Percentiles rank a stretch among this genome's conserved stretches.
These are phyloP conservation scores for Avahi laniger DNA, from an alignment of 2,797 vertebrate genomes.

Conservation along the genomic window DNA sequence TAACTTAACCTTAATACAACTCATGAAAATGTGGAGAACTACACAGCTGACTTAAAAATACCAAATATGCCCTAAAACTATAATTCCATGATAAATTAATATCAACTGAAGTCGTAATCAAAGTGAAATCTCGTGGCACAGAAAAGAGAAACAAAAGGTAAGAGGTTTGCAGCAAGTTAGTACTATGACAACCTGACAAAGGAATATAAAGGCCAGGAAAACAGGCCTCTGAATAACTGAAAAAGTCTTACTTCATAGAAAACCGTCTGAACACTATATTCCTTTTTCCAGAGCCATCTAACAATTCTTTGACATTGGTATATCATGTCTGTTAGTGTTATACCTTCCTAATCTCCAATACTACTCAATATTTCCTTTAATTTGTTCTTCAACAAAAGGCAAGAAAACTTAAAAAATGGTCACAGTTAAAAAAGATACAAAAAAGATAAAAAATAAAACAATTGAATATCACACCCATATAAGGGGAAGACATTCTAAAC, in stretches of 20 bases:
- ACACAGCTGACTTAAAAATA: constrained; percentile 10
- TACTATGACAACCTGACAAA: background rate
- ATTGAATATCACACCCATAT: background rate
- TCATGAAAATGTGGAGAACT: background rate
- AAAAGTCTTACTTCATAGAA: background rate
- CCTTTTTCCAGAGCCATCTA: background rate
- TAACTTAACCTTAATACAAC: background rate
- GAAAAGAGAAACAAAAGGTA: background rate
- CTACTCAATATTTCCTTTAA: background rate
- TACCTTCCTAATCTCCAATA: background rate
- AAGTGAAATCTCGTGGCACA: background rate
- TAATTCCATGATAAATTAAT: background rate
- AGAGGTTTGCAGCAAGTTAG: background rate
- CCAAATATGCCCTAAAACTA: background rate
- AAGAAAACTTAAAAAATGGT: background rate
- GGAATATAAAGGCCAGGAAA: background rate
- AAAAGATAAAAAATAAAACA: background rate
- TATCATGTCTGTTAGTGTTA: background rate
- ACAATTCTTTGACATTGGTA: background rate
- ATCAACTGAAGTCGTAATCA: background rate
- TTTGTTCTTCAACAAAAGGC: background rate
- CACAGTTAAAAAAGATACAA: background rate
- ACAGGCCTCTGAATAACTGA: background rate
- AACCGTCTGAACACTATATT: background rate
- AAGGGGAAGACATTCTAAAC: background rate